Evolutionary conservation across 2,888 invertebrate genomes (phyloP), one percentile per base, ranked within the genome.

Genomic region (Tetragnatha montana): DNA sequence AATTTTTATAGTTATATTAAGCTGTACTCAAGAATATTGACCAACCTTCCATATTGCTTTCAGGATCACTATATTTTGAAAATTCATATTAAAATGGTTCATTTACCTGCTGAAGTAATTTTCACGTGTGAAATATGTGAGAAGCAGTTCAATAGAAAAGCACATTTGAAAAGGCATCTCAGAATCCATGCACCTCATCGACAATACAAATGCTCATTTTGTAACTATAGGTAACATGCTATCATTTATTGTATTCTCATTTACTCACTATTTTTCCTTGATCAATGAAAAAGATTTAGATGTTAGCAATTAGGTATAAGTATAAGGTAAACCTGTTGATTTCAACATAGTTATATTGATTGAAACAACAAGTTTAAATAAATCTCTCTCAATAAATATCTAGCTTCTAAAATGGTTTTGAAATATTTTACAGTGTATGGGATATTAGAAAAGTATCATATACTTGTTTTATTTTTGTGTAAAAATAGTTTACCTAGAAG

Each of bases 11-110:
- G 21, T 19, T 84, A 0, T 49, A 19, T n/a, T 22, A 1, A 4
- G 35, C 35, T 35, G 35, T 35, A 35, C 35, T 35, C 4, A 35
- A 35, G 35, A 35, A 35, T 35, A 35, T 35, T 35, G 4, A 35
- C 35, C 35, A 35, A 35, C 8, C 17, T 75, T 35, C 50, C 73
- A 1, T 17, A n/a, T 35, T 51, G 35, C 51, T 73, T 68, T 21
- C 60, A 94, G 93, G 94, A 94, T 91, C 93, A 93, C 92, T 94
- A 94, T 92, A 93, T 94, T 19, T 91, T 94, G 87, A 93, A 94
- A 92, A 94, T 93, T 93, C 94, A 94, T 91, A 92, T 93, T 12
- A 93, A 93, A 92, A 93, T 93, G 93, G 93, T 94, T 7, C 94
- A 94, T 92, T 93, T 93, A 92, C 93, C 93, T 35, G 93, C 93